Conservation (phyloP, 2,797 vertebrate genomes). For the Helostoma temminkii region DNA sequence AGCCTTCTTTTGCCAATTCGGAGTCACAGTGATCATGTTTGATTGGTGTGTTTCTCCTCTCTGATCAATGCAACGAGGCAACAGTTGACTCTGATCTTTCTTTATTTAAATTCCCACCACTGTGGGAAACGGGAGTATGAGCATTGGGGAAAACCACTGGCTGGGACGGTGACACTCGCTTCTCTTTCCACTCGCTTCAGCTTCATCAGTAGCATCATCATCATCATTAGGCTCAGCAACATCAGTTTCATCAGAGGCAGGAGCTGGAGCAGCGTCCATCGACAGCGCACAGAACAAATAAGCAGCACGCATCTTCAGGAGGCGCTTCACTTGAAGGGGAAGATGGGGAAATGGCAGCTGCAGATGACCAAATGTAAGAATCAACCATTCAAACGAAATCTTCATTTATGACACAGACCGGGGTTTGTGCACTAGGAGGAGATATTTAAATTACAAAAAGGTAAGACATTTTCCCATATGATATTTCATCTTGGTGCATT, state of each 20-base stretch:
- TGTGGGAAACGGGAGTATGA: conserved; percentile 28
- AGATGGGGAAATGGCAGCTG: conserved; percentile 80
- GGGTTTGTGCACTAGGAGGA: conserved; percentile 52
- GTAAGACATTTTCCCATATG: conserved; percentile 62
- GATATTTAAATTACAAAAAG: conserved; percentile 65
- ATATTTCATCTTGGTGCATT: not conserved
- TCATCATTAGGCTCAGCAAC: conserved; percentile 45
- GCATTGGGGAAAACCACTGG: conserved; percentile 58
- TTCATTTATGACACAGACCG: conserved; percentile 75
- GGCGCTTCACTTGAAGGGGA: conserved; percentile 65
- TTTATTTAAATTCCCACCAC: not conserved
- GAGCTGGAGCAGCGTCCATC: conserved; percentile 40
- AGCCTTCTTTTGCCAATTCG: not conserved
- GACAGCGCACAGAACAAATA: conserved; percentile 34
- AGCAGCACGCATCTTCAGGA: conserved; percentile 56
- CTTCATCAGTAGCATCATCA: conserved; percentile 27
- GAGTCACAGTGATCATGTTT: not conserved
- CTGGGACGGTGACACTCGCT: conserved; percentile 69
- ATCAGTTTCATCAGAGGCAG: conserved; percentile 48
- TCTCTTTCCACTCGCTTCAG: conserved; percentile 12
- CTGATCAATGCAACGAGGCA: not conserved
- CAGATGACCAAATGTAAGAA: conserved; percentile 66
- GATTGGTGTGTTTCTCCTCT: not conserved
- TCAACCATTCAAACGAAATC: conserved; percentile 57
- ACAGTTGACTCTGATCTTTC: not conserved